phyloP scores from a whole-genome alignment of 1,140 invertebrate species.

The Apis laboriosa region DNA sequence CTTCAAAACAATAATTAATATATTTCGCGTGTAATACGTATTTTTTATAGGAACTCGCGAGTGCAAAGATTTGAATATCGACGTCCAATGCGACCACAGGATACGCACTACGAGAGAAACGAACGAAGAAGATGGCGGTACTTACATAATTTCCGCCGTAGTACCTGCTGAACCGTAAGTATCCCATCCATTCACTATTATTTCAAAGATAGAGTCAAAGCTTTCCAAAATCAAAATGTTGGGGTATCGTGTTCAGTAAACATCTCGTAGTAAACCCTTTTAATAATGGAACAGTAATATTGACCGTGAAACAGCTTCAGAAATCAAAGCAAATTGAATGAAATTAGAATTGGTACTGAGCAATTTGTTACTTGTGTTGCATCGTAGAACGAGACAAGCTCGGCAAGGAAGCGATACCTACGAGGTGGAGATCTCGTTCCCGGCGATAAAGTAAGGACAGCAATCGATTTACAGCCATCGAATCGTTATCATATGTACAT shows the following conservation, averaged over 20 bases:
- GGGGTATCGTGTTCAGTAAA: neutral
- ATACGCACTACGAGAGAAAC: constrained; percentile 77
- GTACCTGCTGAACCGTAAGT: constrained; percentile 92
- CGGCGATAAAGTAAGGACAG: constrained; percentile 92
- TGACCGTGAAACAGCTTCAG: neutral
- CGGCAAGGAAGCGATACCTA: constrained; percentile 88
- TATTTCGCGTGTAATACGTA: too few relatives aligned
- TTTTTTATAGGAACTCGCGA: constrained; percentile 83
- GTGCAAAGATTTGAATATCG: constrained; percentile 93
- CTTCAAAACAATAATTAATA: too few relatives aligned
- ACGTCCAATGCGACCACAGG: constrained; percentile 93
- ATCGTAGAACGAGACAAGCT: constrained; percentile 80
- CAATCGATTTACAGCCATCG: constrained; percentile 51
- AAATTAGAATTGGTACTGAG: constrained; percentile 57
- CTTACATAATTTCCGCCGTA: constrained; percentile 89
- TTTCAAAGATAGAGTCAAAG: neutral
- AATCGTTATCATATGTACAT: constrained; percentile 53
- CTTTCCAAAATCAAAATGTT: neutral
- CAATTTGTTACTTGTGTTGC: constrained; percentile 72
- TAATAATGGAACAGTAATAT: too few relatives aligned
- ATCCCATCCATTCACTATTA: neutral
- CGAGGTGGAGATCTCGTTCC: constrained; percentile 94
- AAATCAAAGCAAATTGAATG: neutral
- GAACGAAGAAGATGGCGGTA: constrained; percentile 85
- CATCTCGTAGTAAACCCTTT: neutral